A percentile compares a stretch with the other conserved stretches of the same genome.
phyloP scores from a whole-genome alignment of 2,888 invertebrate species.

The Alentia gelatinosa region DNA sequence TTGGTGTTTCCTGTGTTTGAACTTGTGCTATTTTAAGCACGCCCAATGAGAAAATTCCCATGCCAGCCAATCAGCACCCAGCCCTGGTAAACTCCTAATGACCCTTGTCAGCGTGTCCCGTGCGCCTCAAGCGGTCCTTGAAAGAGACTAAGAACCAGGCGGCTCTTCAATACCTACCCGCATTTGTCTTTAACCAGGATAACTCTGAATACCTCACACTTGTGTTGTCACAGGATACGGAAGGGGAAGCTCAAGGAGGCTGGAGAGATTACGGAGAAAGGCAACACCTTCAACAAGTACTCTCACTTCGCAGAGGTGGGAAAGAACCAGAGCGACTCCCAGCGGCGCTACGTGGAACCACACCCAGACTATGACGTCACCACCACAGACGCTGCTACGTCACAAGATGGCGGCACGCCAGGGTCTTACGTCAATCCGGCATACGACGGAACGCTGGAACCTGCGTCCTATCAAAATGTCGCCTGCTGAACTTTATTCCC shows the following conservation, averaged over 20 bases:
- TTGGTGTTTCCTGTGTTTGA: too few relatives aligned
- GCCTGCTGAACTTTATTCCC: too few relatives aligned
- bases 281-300: not conserved
- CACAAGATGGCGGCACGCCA: not conserved
- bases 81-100: too few relatives aligned
- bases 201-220: too few relatives aligned
- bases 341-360: not conserved
- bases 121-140: too few relatives aligned
- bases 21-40: too few relatives aligned
- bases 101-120: not conserved
- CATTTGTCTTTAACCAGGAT: too few relatives aligned
- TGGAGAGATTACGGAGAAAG: too few relatives aligned
- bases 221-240: not conserved
- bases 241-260: not conserved
- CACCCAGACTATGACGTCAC: slow-evolving; percentile 31
- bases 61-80: too few relatives aligned
- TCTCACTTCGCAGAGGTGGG: not conserved
- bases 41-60: too few relatives aligned
- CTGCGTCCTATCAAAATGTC: not conserved
- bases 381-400: not conserved
- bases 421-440: slow-evolving; percentile 27
- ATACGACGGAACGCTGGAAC: slow-evolving; percentile 17
- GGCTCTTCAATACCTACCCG: too few relatives aligned
- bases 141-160: too few relatives aligned
- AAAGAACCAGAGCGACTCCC: not conserved